Evolutionary conservation across 1,140 invertebrate genomes (phyloP), one percentile per base, ranked within the genome.

Genomic region (Meloidogyne hapla): DNA sequence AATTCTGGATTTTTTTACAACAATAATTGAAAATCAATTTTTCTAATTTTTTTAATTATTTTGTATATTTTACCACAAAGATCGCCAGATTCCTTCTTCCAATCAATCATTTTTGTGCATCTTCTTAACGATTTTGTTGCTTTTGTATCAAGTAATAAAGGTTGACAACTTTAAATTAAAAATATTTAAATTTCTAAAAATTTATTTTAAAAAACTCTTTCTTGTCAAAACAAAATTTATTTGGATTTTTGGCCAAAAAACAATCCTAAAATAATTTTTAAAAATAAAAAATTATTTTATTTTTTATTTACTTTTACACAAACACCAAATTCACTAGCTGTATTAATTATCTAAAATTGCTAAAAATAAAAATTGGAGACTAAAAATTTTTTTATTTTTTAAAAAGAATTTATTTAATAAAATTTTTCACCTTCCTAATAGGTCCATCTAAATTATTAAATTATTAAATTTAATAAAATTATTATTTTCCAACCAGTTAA

Each of bases 1-100:
- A n/a, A n/a, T n/a, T n/a, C n/a, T n/a, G n/a, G n/a, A n/a, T n/a
- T n/a, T n/a, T n/a, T n/a, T n/a, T n/a, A n/a, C n/a, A n/a, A n/a
- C n/a, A n/a, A n/a, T n/a, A n/a, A n/a, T n/a, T n/a, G n/a, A n/a
- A n/a, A n/a, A n/a, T n/a, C n/a, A n/a, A n/a, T 45, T 45, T 45
- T 45, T 45, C 12, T 13, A 42, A 42, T 10, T 42, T 10, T 42
- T 42, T 3, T 42, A 13, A 10, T 15, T 13, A 42, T 42, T 42
- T 13, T 13, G 2, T 13, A 6, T 25, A 62, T 38, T 4, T n/a
- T 21, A 73, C 70, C 82, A 68, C 82, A 83, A 15, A 83, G 56
- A 13, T 84, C 79, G 13, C 84, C 82, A 33, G 83, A 80, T 62
- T 83, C 84, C 48, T 83, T 81, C 65, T 83, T 83, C 81, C 82